Conservation (phyloP, 2,113 vertebrate genomes). For the Anseranas semipalmata region DNA sequence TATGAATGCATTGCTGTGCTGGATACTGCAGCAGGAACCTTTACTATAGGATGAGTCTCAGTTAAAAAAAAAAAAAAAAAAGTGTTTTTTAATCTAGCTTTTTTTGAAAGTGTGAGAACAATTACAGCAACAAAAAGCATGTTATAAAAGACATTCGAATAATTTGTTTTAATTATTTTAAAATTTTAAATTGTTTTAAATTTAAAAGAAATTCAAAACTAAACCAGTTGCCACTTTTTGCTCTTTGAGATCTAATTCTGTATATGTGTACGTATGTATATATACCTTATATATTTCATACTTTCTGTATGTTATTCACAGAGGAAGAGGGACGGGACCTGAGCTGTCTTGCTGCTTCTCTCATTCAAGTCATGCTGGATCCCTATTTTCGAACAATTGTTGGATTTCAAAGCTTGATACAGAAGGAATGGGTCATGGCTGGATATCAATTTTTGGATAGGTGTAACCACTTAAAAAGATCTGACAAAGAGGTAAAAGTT, state of each 20-base stretch:
- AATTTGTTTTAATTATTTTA: too few relatives aligned
- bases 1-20: not conserved
- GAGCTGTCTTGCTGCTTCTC: conserved; percentile 89
- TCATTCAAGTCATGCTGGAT: conserved; percentile 95
- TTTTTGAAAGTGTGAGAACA: not conserved
- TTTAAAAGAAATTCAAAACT: not conserved
- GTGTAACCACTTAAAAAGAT: conserved; percentile 95
- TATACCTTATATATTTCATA: not conserved
- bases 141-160: not conserved
- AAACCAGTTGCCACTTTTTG: not conserved
- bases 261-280: not conserved
- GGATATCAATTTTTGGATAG: conserved; percentile 94
- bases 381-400: conserved; percentile 90
- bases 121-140: not conserved
- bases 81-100: not conserved
- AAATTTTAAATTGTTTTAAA: not conserved
- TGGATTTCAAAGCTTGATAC: conserved; percentile 95
- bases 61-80: not conserved
- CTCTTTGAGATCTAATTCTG: not conserved
- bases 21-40: not conserved
- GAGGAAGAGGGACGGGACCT: conserved; percentile 96
- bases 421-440: conserved; percentile 99
- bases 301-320: conserved; percentile 59
- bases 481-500: conserved; percentile 87
- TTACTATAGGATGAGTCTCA: not conserved